Evolutionary conservation across 2,113 vertebrate genomes (phyloP).

Genomic region (Corydoras maculifer): DNA sequence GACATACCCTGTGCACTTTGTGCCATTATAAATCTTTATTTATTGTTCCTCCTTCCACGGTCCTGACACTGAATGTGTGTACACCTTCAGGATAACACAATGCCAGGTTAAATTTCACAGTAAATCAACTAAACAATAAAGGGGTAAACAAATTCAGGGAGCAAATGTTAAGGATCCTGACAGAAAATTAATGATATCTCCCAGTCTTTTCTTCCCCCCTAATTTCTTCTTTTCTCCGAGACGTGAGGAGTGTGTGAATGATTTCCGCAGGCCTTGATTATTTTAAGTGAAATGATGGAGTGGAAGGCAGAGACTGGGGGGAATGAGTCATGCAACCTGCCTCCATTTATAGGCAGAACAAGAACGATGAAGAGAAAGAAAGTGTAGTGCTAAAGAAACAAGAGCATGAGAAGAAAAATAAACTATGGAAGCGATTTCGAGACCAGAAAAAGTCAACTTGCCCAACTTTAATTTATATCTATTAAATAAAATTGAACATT

Average conservation of each 20-base stretch:
- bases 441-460: no score
- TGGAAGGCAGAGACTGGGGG: neutral
- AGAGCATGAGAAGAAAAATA: neutral
- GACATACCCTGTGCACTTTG: neutral
- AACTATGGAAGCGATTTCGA: no score
- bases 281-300: constrained; percentile 5
- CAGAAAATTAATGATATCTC: constrained; percentile 39
- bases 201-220: constrained; percentile 14
- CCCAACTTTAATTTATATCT: no score
- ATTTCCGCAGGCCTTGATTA: neutral
- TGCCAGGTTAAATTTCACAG: constrained; percentile 3
- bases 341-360: neutral
- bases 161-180: constrained; percentile 13
- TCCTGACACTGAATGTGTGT: neutral
- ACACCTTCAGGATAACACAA: constrained; percentile 12
- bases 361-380: neutral
- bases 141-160: constrained; percentile 25
- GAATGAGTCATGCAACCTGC: neutral
- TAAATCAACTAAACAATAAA: constrained; percentile 29
- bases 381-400: neutral
- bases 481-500: no score
- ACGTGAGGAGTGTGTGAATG: constrained; percentile 19
- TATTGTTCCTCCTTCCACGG: neutral
- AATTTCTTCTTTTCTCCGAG: neutral
- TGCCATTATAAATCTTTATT: constrained; percentile 1